phyloP scores from a whole-genome alignment of 2,113 vertebrate genomes.

The Eptesicus fuscus region DNA sequence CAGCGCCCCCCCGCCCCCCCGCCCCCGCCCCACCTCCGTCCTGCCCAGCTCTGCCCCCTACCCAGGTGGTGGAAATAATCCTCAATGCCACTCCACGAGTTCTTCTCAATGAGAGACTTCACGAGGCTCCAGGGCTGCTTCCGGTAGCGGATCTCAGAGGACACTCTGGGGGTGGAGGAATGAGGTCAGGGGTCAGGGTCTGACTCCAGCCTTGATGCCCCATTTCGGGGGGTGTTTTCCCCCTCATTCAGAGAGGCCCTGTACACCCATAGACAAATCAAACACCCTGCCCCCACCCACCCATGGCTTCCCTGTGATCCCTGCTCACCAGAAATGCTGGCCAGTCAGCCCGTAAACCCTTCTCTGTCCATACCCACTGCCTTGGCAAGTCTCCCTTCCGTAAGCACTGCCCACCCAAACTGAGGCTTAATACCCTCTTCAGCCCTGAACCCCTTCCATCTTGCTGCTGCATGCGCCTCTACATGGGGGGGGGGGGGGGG shows the following conservation, averaged over 20 bases:
- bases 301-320: not conserved
- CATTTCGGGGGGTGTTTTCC: not conserved
- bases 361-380: not conserved
- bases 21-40: too few species aligned
- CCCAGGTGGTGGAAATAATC: constrained; percentile 93
- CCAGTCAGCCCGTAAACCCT: not conserved
- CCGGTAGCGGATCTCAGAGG: constrained; percentile 93
- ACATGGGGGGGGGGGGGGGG: fast-evolving
- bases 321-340: not conserved
- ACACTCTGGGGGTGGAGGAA: constrained; percentile 80
- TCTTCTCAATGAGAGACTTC: constrained; percentile 92
- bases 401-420: not conserved
- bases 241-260: not conserved
- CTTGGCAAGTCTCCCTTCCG: not conserved
- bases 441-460: not conserved
- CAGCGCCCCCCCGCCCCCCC: fast-evolving
- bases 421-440: fast-evolving
- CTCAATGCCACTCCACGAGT: constrained; percentile 92
- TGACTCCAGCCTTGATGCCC: not conserved
- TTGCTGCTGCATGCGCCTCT: fast-evolving
- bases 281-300: not conserved
- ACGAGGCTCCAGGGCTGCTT: constrained; percentile 95
- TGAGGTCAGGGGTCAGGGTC: not conserved
- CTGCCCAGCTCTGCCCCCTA: constrained; percentile 28
- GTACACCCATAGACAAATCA: not conserved